phyloP scores from a whole-genome alignment of 2,113 vertebrate species.

The Falco punctatus region DNA sequence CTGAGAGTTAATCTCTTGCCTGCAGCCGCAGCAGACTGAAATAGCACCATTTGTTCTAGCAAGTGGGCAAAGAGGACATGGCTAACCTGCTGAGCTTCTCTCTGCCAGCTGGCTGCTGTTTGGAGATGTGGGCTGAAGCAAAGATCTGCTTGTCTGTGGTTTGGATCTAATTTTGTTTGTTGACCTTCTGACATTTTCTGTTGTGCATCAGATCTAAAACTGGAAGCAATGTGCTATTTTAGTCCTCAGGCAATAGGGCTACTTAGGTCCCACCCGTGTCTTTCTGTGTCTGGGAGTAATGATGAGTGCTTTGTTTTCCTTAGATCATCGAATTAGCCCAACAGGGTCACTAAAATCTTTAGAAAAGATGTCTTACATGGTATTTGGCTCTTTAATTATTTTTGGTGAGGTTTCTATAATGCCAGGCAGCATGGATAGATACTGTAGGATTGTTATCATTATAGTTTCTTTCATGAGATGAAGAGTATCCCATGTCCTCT shows the following conservation, averaged over 20 bases:
- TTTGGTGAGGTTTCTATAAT: not conserved
- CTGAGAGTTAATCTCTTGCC: slow-evolving; percentile 26
- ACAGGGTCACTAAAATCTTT: not conserved
- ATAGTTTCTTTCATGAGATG: not conserved
- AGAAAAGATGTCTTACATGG: not conserved
- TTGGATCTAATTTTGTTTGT: slow-evolving; percentile 2
- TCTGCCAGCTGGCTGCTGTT: slow-evolving; percentile 5
- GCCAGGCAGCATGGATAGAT: not conserved
- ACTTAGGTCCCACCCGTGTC: not conserved
- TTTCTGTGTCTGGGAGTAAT: not conserved
- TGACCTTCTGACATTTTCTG: not conserved
- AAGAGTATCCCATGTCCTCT: not conserved
- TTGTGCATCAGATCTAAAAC: not conserved
- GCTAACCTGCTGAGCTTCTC: slow-evolving; percentile 32
- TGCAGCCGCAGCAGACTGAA: not conserved
- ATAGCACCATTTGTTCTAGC: slow-evolving; percentile 39
- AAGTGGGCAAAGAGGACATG: slow-evolving; percentile 24
- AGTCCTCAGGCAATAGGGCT: not conserved
- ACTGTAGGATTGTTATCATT: not conserved
- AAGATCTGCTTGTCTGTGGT: slow-evolving; percentile 17
- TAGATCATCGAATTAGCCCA: not conserved
- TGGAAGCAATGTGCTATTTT: not conserved
- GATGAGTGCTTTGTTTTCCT: not conserved
- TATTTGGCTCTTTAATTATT: not conserved
- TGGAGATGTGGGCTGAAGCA: not conserved